Percentiles rank a stretch among this genome's conserved stretches.
phyloP scores from a whole-genome alignment of 2,888 invertebrate genomes.

The Idaea aversata region DNA sequence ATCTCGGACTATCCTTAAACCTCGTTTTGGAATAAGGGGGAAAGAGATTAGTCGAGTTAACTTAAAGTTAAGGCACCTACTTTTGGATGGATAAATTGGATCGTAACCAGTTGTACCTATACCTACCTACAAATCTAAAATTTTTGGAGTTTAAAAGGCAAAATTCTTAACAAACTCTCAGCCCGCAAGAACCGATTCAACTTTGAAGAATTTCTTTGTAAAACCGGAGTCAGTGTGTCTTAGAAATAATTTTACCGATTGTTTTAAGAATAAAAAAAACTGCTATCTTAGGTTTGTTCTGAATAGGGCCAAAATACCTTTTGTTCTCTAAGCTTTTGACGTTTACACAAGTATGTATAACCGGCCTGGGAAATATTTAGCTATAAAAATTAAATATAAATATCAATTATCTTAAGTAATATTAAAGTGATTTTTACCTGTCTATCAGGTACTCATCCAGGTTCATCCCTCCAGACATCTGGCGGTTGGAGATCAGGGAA shows the following conservation, averaged over 20 bases:
- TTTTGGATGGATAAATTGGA: background rate
- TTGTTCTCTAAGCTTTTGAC: no score
- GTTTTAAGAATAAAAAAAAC: background rate
- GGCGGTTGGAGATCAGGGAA: slow-evolving; percentile 64
- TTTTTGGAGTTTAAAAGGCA: background rate
- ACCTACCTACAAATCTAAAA: background rate
- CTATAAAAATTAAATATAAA: no score
- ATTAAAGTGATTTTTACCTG: background rate
- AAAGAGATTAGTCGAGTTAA: background rate
- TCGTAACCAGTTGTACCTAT: background rate
- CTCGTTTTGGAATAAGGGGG: no score
- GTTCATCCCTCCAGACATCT: slow-evolving; percentile 74
- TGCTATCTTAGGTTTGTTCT: background rate
- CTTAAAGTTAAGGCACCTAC: background rate
- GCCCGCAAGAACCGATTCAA: background rate
- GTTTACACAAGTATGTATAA: no score
- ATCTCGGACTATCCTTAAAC: no score
- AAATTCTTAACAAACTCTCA: background rate
- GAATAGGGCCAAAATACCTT: no score
- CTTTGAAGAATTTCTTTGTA: background rate
- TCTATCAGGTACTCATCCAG: slow-evolving; percentile 63
- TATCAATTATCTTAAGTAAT: background rate
- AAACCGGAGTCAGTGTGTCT: background rate
- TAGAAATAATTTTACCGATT: background rate
- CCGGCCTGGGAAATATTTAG: no score